Base-by-base conservation (phyloP, 2,888 invertebrate genomes). In the Lycaena phlaeas region DNA sequence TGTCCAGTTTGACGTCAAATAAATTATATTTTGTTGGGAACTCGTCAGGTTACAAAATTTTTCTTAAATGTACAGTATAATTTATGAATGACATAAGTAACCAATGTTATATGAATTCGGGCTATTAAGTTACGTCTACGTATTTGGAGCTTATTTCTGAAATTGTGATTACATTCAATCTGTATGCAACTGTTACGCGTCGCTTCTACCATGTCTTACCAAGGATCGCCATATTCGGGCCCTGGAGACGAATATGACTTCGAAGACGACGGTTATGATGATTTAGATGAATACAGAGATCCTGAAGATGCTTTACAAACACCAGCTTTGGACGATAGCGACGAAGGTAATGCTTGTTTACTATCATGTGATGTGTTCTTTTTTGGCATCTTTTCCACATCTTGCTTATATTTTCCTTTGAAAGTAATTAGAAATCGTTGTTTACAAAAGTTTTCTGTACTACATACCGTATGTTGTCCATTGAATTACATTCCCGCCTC, bases 221-320 rank as follows among this genome's bases (percentile, higher is more conserved):
- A 89, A 73, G 89, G 89, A 64, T 90, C 90, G 52, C 88, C 88
- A 47, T 89, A 87, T 76, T 89, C 89, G 52, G 87, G 88, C 54
- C 89, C 87, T 59, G 87, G 87, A 48, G 90, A 90, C 61, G 91
- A 92, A 59, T 91, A 89, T 62, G 91, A 91, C 59, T 88, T 89
- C 63, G 91, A 91, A 44, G 91, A 92, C 52, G 91, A 91, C 43
- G 88, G 89, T 57, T 90, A 89, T 57, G 90, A 91, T 53, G 90
- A 90, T 57, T 57, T 87, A 53, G 91, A 91, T 46, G 90, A 91
- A 51, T 90, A 89, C 54, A 82, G 88, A 41, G 90, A 90, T 47
- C 86, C 86, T 44, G 90, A 90, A 44, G 90, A 62, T 77, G 67
- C 70, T 42, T 62, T 61, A 65, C 79, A 63, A 51, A 64, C 59